Base-by-base conservation (phyloP, 2,797 vertebrate genomes). In the Phalloptychus januarius region DNA sequence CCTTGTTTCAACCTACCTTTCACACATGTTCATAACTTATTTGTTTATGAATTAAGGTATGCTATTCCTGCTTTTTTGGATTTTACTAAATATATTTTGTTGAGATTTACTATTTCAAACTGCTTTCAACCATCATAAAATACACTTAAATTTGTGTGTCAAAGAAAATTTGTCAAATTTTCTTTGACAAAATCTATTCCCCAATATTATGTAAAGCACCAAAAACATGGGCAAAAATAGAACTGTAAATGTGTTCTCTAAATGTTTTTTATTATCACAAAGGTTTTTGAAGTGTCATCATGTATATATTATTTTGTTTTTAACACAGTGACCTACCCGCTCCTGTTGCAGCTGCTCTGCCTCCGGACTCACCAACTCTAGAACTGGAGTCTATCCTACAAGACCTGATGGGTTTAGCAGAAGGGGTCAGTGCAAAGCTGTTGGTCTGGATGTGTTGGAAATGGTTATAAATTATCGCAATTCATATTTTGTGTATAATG, bases 371-470 rank as follows among this genome's bases (percentile, higher is more conserved):
- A 2, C 92, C 94, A 42, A 94, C 92, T 18, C 76, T 79, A 46
- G 95, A 96, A 75, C 87, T 96, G 73, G 95, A 96, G 2, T 93
- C 86, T 48, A 91, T 96, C 79, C 86, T 96, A 87, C 80, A 95
- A 71, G 90, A 94, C 10, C 79, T 96, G 74, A 71, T 95, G 87
- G 83, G 87, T 50, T 73, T 96, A 48, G 93, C 83, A 52, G 36
- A 92, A 48, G 89, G 56, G 94, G 95, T 96, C 78, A 85, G 92
- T 85, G 31, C 11, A 74, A 69, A 44, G 2, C 23, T 8, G 52
- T 7, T 33, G 52, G 42, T 2, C 13, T 33, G 4, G 42, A 2
- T 7, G 54, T n/a, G 5, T 56, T 2, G 25, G 36, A 1, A 82
- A 56, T 46, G 1, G 74, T 1, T 80, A 1, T 67, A 80, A 28